A percentile compares a stretch with the other conserved stretches of the same genome.
Conservation (phyloP, 2,888 invertebrate genomes). For the Lacanobia wlatinum region DNA sequence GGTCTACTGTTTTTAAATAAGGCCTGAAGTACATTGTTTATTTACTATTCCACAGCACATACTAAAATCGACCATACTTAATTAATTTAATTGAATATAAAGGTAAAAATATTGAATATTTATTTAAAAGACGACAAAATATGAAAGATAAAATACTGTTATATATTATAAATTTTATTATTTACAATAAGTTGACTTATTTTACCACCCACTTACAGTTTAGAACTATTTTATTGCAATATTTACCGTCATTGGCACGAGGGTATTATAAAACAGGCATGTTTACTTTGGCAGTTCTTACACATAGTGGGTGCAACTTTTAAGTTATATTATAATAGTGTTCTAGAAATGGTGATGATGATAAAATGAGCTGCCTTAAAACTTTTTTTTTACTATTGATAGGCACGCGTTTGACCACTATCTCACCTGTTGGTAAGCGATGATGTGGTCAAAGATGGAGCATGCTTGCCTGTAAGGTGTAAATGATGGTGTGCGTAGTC, state of each 20-base stretch:
- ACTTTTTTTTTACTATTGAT: too few relatives aligned
- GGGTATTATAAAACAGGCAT: not conserved
- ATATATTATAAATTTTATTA: constrained; percentile 26
- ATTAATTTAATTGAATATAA: constrained; percentile 34
- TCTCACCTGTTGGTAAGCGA: too few relatives aligned
- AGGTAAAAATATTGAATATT: constrained; percentile 56
- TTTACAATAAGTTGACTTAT: constrained; percentile 25
- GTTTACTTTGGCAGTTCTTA: constrained; percentile 23
- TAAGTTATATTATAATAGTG: not conserved
- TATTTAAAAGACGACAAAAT: constrained; percentile 51
- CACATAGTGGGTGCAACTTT: not conserved
- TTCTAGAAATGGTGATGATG: not conserved
- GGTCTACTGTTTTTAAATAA: constrained; percentile 46
- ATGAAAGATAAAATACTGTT: constrained; percentile 55
- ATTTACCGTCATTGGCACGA: constrained; percentile 48
- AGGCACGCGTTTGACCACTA: too few relatives aligned
- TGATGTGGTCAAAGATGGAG: too few relatives aligned
- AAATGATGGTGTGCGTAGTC: too few relatives aligned
- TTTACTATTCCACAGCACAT: constrained; percentile 44
- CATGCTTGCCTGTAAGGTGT: too few relatives aligned
- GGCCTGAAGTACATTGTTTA: constrained; percentile 60
- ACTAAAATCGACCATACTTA: constrained; percentile 29
- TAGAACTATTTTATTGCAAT: constrained; percentile 23
- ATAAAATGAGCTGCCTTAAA: not conserved
- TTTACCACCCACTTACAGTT: not conserved